Evolutionary conservation across 2,888 invertebrate genomes (phyloP), one percentile per base, ranked within the genome.

Genomic region (Adineta ricciae): DNA sequence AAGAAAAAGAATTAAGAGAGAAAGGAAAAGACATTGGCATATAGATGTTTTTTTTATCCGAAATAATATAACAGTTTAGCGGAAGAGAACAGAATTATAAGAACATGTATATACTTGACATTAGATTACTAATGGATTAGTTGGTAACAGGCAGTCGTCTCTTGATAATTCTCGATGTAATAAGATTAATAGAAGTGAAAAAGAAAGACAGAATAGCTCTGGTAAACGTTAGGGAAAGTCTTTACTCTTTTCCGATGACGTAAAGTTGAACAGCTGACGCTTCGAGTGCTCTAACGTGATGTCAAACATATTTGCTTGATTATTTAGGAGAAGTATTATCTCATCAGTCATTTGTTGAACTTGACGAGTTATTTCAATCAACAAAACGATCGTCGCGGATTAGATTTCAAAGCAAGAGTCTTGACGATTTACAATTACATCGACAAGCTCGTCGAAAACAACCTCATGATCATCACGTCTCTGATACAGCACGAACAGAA

Each of bases 401-500:
- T 64, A 32, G 19, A 64, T 64, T 64, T 64, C 64, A 36, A 32
- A 64, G 64, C 4, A 64, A 64, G 32, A 64, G 64, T 64, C 32
- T 64, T 32, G 64, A 64, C 7, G 64, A 64, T 64, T 32, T 64
- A 64, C 64, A 27, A 36, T 16, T 32, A 1, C 14, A 19, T 0
- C 16, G 32, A 27, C 32, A 27, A 64, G 27, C 11, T 64, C 32
- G 2, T 27, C 64, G 19, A 32, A 16, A 64, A 64, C 32, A 32
- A 36, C 4, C 32, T 16, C 16, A 64, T 64, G 19, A 32, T 64
- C 27, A 64, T 64, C 19, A 16, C 32, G 64, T 64, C 7, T 41
- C 78, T 24, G n/a, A 38, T 41, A 78, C 78, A 41, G 41, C 78
- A 41, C 38, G 41, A 78, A 78, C 78, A n/a, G 78, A 78, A 78